These are phyloP conservation scores for Papilio dardanus DNA, from an alignment of 1,140 invertebrate genomes.

Conservation along the genomic window DNA sequence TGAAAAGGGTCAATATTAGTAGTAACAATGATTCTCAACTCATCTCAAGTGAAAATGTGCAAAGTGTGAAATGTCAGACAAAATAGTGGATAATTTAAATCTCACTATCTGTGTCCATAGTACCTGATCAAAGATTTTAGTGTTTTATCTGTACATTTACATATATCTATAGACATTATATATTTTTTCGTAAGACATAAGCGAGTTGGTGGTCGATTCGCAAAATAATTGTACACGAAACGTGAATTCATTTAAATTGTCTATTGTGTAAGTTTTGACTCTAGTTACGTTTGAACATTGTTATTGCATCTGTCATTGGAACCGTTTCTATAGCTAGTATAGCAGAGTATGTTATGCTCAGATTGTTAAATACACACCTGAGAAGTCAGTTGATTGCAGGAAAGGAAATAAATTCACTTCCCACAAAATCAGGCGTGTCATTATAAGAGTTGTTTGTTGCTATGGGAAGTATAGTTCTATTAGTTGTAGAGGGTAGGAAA, in stretches of 20 bases:
- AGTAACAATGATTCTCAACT: not conserved
- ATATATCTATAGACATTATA: too few relatives aligned
- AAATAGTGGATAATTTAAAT: not conserved
- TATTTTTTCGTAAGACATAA: too few relatives aligned
- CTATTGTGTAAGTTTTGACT: not conserved
- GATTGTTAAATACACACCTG: not conserved
- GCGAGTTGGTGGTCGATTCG: not conserved
- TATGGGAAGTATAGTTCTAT: too few relatives aligned
- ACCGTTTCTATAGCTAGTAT: not conserved
- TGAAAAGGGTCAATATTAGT: not conserved
- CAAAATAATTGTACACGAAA: not conserved
- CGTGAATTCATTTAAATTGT: not conserved
- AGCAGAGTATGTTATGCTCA: not conserved
- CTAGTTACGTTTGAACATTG: not conserved
- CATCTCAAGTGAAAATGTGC: not conserved
- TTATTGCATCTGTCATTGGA: not conserved
- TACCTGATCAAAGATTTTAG: not conserved
- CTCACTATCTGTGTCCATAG: not conserved
- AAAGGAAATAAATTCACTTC: not conserved
- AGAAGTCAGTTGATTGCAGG: not conserved
- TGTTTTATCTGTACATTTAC: not conserved
- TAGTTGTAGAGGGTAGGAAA: not conserved
- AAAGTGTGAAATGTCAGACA: not conserved
- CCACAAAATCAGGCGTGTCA: too few relatives aligned
- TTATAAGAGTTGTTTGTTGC: too few relatives aligned